A percentile compares a stretch with the other conserved stretches of the same genome.
Conservation (phyloP, 2,888 invertebrate species). For the Epinotia bilunana region DNA sequence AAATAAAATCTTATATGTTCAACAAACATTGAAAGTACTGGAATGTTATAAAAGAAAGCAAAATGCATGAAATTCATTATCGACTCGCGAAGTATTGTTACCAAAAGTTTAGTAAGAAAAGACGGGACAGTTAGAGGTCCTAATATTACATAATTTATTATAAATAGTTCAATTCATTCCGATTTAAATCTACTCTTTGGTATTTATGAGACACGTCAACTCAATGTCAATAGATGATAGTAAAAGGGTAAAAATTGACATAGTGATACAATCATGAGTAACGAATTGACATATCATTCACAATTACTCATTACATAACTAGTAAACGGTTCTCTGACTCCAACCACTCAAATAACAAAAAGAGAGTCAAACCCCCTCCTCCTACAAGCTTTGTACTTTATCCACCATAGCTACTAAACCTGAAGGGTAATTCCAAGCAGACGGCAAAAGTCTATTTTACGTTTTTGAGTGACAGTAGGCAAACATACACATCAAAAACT, state of each 20-base stretch:
- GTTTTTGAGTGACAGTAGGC: neutral
- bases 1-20: constrained; percentile 69
- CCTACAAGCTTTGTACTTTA: constrained; percentile 30
- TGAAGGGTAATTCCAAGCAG: neutral
- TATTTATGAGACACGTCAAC: constrained; percentile 69
- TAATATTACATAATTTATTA: constrained; percentile 54
- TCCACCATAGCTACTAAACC: neutral
- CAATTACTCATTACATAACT: constrained; percentile 54
- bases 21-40: constrained; percentile 66
- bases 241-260: constrained; percentile 56
- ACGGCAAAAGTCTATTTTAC: neutral
- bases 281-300: constrained; percentile 61
- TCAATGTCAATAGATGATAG: constrained; percentile 51
- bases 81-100: constrained; percentile 65
- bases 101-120: constrained; percentile 69
- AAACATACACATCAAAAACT: neutral
- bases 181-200: constrained; percentile 57
- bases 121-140: constrained; percentile 64
- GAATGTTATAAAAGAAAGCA: constrained; percentile 62
- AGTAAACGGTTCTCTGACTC: constrained; percentile 50
- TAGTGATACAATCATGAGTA: constrained; percentile 50
- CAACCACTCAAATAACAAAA: constrained; percentile 37
- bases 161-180: constrained; percentile 57
- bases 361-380: constrained; percentile 10
- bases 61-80: constrained; percentile 41